phyloP scores from a whole-genome alignment of 2,888 invertebrate species.

The Athripsodes cinereus region DNA sequence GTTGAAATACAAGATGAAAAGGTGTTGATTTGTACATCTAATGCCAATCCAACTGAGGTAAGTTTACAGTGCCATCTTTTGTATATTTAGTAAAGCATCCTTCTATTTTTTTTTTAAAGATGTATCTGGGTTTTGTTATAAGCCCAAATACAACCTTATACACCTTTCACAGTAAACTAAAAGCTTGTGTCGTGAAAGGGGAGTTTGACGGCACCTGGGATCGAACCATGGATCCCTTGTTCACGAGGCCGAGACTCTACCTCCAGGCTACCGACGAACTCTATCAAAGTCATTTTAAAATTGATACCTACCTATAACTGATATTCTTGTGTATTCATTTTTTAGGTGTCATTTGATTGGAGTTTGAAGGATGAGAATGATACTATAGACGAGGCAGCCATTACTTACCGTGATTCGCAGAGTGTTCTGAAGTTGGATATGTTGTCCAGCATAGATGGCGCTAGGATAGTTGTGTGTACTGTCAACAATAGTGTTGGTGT shows the following conservation, averaged over 20 bases:
- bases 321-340: constrained; percentile 3
- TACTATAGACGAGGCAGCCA: constrained; percentile 49
- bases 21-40: constrained; percentile 63
- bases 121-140: no score
- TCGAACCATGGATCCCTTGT: no score
- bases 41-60: constrained; percentile 62
- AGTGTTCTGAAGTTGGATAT: constrained; percentile 36
- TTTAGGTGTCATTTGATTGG: constrained; percentile 59
- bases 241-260: no score
- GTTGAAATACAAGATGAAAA: constrained; percentile 58
- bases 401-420: constrained; percentile 32
- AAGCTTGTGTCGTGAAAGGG: no score
- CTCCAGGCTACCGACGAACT: no score
- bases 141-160: no score
- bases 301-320: background rate
- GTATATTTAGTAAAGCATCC: background rate
- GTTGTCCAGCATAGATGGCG: constrained; percentile 55
- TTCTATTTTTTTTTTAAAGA: no score
- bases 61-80: background rate
- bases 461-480: constrained; percentile 64
- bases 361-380: constrained; percentile 66
- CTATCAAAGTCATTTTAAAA: background rate
- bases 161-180: no score
- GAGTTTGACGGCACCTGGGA: no score
- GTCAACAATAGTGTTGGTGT: constrained; percentile 68